Conservation (phyloP, 2,113 vertebrate genomes). For the Thamnophis sirtalis region DNA sequence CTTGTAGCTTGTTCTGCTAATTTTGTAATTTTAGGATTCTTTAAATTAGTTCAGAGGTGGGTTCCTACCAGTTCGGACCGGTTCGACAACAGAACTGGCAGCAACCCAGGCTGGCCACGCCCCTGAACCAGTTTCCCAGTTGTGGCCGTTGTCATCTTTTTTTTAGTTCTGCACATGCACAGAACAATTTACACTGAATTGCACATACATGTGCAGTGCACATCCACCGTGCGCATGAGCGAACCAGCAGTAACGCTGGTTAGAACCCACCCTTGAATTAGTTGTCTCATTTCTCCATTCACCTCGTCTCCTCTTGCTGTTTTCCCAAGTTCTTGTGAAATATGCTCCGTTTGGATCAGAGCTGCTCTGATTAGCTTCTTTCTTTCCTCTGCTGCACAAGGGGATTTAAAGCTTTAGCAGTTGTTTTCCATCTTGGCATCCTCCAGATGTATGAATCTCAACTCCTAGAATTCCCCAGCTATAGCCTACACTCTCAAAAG, state of each 20-base stretch:
- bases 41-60: background rate
- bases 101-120: too few species aligned
- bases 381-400: background rate
- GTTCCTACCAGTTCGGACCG: too few species aligned
- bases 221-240: too few species aligned
- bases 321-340: background rate
- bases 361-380: background rate
- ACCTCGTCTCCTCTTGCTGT: background rate
- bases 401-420: background rate
- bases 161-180: too few species aligned
- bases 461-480: background rate
- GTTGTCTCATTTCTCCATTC: background rate
- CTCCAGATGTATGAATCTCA: background rate
- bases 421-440: background rate
- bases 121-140: too few species aligned
- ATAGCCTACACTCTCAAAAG: background rate
- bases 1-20: background rate
- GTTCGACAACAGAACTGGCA: too few species aligned
- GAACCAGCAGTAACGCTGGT: too few species aligned
- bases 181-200: too few species aligned
- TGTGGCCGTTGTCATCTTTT: too few species aligned
- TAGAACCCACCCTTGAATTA: background rate
- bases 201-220: too few species aligned
- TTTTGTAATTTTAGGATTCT: background rate
- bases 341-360: background rate